Percentiles rank a stretch among this genome's conserved stretches.
phyloP scores from a whole-genome alignment of 2,113 vertebrate genomes.

The Nycticryphes semicollaris region DNA sequence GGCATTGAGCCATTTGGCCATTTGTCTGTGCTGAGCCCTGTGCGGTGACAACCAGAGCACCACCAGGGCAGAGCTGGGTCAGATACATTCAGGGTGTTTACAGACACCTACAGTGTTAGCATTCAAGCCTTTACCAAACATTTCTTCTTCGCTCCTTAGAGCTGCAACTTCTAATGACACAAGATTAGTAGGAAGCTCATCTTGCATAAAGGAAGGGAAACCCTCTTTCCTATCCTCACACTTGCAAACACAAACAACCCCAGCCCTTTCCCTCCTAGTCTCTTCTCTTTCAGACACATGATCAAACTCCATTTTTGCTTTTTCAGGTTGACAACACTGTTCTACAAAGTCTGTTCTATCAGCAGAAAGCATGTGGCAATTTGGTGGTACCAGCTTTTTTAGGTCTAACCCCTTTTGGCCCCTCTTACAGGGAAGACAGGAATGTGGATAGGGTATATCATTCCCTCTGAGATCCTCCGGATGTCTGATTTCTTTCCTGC shows the following conservation, averaged over 20 bases:
- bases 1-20: background rate
- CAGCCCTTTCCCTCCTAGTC: background rate
- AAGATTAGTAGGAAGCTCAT: background rate
- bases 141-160: background rate
- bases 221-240: background rate
- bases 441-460: background rate
- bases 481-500: background rate
- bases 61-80: background rate
- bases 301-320: background rate
- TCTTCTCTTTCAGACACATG: accelerated
- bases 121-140: background rate
- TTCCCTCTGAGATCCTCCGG: background rate
- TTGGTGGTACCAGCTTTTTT: background rate
- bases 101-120: background rate
- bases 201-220: background rate
- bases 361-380: background rate
- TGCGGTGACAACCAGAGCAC: background rate
- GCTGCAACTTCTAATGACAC: background rate
- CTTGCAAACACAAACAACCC: background rate
- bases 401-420: background rate
- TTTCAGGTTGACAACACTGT: background rate
- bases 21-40: background rate
- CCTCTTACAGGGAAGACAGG: background rate
- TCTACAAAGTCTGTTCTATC: background rate
- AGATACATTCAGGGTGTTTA: background rate